Evolutionary conservation across 2,888 invertebrate species (phyloP), one percentile per base, ranked within the genome.

Genomic region (Blastobasis adustella): DNA sequence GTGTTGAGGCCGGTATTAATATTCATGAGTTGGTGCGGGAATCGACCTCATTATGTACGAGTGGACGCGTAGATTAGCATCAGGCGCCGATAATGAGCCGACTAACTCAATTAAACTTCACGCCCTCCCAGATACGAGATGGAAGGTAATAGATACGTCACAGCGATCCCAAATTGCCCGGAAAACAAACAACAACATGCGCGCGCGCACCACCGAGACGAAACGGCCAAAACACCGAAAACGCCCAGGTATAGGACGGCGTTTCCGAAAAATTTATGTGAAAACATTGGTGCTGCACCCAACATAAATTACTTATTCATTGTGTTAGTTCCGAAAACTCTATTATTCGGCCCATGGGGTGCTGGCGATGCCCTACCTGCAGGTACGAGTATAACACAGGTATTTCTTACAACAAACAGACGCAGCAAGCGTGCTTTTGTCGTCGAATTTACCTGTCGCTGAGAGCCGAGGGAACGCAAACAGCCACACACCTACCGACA

Each of bases 241-340:
- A 52, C 50, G 58, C 56, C 71, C 73, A 76, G 79, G 76, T 76
- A 77, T 10, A 9, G n/a, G 42, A 42, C 4, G 5, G 40, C 72
- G 64, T 80, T 82, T 84, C 82, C 84, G 78, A 83, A 83, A 76
- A 83, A 74, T 67, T 67, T 67, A 67, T 74, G 63, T 76, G 72
- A 78, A 52, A 79, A 80, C 80, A 77, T 80, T 76, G 73, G 75
- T 23, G 23, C 71, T 73, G 72, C 71, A 74, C 69, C 74, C 75
- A 67, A 79, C 82, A 86, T 87, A 86, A 87, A 87, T 87, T 86
- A 85, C 73, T 70, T 73, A 76, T 76, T 76, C 79, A 85, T 88
- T 88, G 88, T 87, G 74, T 74, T 74, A 72, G 79, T 86, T 87
- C 86, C 84, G 74, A 86, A 87, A 87, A 87, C 72, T 84, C 82